A percentile compares a stretch with the other conserved stretches of the same genome.
Conservation (phyloP, 1,140 invertebrate species). For the Papilio aristodemus region DNA sequence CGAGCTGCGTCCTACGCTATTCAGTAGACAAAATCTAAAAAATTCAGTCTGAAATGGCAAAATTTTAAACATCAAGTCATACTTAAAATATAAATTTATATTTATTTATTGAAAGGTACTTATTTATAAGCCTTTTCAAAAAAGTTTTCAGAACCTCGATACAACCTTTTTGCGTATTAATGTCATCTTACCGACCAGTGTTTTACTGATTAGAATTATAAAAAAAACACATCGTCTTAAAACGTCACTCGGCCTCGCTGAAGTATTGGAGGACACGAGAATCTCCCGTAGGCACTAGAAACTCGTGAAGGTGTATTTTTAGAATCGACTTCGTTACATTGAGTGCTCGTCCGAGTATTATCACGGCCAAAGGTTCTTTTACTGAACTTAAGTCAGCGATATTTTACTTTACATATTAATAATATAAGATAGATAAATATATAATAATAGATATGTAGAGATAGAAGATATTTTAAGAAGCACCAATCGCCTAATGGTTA, state of each 20-base stretch:
- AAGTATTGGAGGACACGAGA: not conserved
- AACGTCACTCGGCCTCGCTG: not conserved
- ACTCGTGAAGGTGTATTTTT: conserved; percentile 9
- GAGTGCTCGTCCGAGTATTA: not conserved
- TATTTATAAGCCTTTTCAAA: too few species aligned
- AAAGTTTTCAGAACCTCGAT: not conserved
- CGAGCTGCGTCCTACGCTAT: too few species aligned
- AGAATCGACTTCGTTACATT: conserved; percentile 26
- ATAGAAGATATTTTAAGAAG: not conserved
- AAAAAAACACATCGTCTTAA: not conserved
- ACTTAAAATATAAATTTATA: not conserved
- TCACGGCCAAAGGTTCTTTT: not conserved
- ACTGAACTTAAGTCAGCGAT: not conserved
- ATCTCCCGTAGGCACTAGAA: not conserved
- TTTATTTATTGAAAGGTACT: not conserved
- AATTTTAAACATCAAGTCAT: too few species aligned
- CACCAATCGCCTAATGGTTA: too few species aligned
- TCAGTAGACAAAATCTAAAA: too few species aligned
- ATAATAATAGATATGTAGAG: not conserved
- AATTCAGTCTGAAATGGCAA: too few species aligned
- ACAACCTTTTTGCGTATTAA: not conserved
- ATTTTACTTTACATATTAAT: too few species aligned
- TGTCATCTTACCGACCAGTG: not conserved
- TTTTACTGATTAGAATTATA: not conserved
- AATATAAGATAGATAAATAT: not conserved